Evolutionary conservation across 2,888 invertebrate genomes (phyloP), one percentile per base, ranked within the genome.

Genomic region (Punctoribates punctum): DNA sequence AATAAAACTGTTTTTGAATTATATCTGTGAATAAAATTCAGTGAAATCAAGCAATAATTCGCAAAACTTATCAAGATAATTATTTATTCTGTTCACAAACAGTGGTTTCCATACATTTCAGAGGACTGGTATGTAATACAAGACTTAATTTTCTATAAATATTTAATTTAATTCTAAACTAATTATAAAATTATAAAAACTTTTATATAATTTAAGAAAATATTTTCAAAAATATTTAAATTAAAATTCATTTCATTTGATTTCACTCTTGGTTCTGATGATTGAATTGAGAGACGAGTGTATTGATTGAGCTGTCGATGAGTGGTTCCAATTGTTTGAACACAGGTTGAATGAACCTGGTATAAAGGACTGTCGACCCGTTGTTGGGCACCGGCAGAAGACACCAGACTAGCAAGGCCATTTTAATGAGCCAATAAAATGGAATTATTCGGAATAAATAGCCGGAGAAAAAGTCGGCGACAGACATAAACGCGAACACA

Each of bases 301-400:
- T 25, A 48, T 25, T 17, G 6, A 72, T 15, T 5, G 0, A 72
- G 11, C 13, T 25, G 27, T 72, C 72, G 8, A 72, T 72, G 0
- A 42, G 8, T 1, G 72, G 72, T 17, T 72, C 15, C 0, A 72
- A 6, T 48, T 72, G 72, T 25, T 17, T 72, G 74, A 83, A 81
- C 8, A 82, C 80, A 75, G 75, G 62, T 38, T 60, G 72, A 34
- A 78, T 62, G 42, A 73, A 78, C 23, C 62, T 73, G 2, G 54
- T 72, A 23, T 77, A 78, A 5, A 78, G 17, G 20, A 76, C 9
- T 0, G 1, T n/a, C 1, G 77, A 62, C n/a, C 76, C 76, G 51
- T 78, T 78, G 5, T 75, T 34, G 5, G 57, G 46, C 0, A 76
- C 38, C 17, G 77, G 77, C 72, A 38, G 51, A 17, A 73, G 72